Evolutionary conservation across 2,888 invertebrate species (phyloP).

Genomic region (Drosophila austrosaltans): DNA sequence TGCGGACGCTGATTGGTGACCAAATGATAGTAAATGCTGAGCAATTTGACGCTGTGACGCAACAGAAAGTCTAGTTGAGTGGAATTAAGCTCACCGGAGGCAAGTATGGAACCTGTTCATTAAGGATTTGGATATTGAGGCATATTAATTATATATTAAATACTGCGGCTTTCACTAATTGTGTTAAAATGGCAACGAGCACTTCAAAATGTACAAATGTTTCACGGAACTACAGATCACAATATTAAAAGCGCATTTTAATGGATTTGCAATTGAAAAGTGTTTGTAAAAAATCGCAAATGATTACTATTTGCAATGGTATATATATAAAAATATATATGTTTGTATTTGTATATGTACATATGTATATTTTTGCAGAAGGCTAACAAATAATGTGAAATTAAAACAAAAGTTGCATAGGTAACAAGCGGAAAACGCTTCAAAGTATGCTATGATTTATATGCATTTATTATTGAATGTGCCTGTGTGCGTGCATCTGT

Average conservation of each 20-base stretch:
- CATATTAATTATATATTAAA: slow-evolving; percentile 69
- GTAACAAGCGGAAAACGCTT: slow-evolving; percentile 70
- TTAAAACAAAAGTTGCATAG: slow-evolving; percentile 70
- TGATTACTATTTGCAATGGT: slow-evolving; percentile 22
- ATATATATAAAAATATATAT: slow-evolving; percentile 33
- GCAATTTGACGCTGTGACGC: slow-evolving; percentile 82
- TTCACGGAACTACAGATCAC: slow-evolving; percentile 50
- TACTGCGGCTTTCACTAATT: slow-evolving; percentile 55
- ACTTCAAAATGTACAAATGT: slow-evolving; percentile 63
- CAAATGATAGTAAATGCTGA: slow-evolving; percentile 83
- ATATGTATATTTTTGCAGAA: slow-evolving; percentile 36
- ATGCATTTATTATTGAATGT: slow-evolving; percentile 52
- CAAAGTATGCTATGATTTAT: slow-evolving; percentile 70
- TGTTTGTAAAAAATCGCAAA: slow-evolving; percentile 21
- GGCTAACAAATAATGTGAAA: slow-evolving; percentile 63
- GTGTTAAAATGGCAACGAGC: slow-evolving; percentile 55
- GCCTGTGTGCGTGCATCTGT: slow-evolving; percentile 15
- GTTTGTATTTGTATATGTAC: not conserved
- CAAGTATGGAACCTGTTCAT: slow-evolving; percentile 60
- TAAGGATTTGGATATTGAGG: slow-evolving; percentile 25
- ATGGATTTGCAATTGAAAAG: slow-evolving; percentile 56
- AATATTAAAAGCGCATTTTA: slow-evolving; percentile 68
- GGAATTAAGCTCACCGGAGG: slow-evolving; percentile 52
- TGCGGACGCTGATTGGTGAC: slow-evolving; percentile 82
- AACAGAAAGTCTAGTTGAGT: slow-evolving; percentile 76